Evolutionary conservation across 2,113 vertebrate genomes (phyloP), one percentile per base, ranked within the genome.

Genomic region (Murina feae): DNA sequence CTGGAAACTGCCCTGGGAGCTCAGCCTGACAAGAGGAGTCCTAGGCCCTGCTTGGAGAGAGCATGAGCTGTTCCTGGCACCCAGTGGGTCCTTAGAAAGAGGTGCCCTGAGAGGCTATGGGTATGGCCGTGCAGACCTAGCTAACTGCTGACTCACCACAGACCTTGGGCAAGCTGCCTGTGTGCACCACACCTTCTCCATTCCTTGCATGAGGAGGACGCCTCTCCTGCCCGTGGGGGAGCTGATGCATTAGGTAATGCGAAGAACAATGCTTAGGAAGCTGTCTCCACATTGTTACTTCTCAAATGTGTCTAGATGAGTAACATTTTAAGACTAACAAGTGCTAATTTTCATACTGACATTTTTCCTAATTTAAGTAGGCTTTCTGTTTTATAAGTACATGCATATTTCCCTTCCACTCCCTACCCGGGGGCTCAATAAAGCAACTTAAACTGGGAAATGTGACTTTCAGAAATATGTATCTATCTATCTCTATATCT

Each of bases 101-200:
- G 2, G 12, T 25, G 6, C 5, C 3, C 21, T 9, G 44, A 21
- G 18, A 30, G 12, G 44, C 47, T 1, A 1, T 0, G 4, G 51
- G 10, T 1, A 2, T n/a, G 17, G 47, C 49, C 0, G 4, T 6
- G 6, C n/a, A 30, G 79, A 30, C 55, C 49, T 69, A 4, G 13
- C 66, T 78, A 0, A 1, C 9, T 69, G 44, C 55, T 10, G 11
- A 18, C 7, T 30, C 3, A 18, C 37, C 16, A 16, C 6, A 4
- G 16, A 23, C 68, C 55, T 7, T 4, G 4, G 49, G 37, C 35
- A 12, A 8, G 20, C 55, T 23, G 32, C 23, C 32, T 74, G 28
- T 49, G n/a, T 17, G 42, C 13, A 18, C 11, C 6, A 1, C 35
- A 28, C 47, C 58, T 35, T 65, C 58, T 39, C 66, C 3, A 1